These are phyloP conservation scores for Penelope pileata DNA, from an alignment of 2,113 vertebrate genomes.

Conservation along the genomic window DNA sequence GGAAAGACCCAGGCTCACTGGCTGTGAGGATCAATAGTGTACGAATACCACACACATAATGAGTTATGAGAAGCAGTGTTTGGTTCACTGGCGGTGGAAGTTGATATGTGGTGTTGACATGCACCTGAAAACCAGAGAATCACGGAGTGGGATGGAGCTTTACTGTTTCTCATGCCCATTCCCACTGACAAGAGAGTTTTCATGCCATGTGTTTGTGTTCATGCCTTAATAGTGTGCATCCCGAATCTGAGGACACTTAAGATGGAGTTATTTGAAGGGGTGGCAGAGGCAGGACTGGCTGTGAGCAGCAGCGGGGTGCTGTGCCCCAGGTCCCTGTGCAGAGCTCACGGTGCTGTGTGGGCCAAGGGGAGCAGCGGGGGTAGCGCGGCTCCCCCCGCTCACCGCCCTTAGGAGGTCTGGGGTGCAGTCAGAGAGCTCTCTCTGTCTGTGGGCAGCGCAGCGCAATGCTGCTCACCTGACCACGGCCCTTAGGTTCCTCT, in stretches of 20 bases:
- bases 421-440: constrained; percentile 50
- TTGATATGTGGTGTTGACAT: background rate
- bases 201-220: background rate
- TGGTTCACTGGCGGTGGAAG: background rate
- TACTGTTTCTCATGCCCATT: background rate
- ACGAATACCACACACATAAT: background rate
- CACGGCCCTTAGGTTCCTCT: background rate
- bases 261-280: background rate
- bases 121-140: background rate
- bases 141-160: background rate
- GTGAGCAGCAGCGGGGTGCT: background rate
- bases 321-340: background rate
- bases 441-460: background rate
- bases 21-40: background rate
- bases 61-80: background rate
- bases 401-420: no score
- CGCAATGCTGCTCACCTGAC: background rate
- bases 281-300: background rate
- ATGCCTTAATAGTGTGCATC: background rate
- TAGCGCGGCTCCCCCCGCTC: constrained; percentile 7
- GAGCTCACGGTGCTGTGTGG: background rate
- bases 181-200: background rate
- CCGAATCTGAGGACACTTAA: background rate
- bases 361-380: constrained; percentile 51
- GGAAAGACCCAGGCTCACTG: background rate